Evolutionary conservation across 1,140 invertebrate species (phyloP).

Genomic region (Caerostris darwini): DNA sequence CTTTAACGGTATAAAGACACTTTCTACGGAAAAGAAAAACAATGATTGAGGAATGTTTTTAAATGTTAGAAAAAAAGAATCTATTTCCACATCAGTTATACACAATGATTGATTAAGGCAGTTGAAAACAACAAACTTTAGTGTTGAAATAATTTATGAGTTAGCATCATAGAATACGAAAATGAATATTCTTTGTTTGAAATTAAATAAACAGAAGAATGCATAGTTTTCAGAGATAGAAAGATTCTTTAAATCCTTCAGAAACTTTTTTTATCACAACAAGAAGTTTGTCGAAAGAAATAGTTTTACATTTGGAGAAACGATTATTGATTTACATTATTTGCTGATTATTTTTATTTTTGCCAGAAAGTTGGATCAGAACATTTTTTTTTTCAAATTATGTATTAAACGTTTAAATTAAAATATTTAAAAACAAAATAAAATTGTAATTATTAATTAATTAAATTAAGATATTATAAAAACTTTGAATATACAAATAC

Average conservation of each 20-base stretch:
- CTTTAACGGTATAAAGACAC: no score
- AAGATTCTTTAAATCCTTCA: background rate
- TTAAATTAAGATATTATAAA: no score
- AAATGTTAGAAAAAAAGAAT: background rate
- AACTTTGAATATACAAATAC: no score
- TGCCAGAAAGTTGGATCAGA: no score
- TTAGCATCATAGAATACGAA: background rate
- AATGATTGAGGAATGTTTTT: no score
- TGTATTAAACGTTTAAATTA: no score
- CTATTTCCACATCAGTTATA: background rate
- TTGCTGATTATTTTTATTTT: background rate
- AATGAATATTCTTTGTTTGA: background rate
- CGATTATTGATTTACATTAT: background rate
- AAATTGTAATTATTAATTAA: no score
- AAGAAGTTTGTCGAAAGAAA: background rate
- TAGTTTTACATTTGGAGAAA: background rate
- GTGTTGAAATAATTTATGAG: background rate
- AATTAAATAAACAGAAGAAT: background rate
- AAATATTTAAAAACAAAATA: no score
- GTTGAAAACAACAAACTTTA: background rate
- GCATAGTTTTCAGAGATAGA: background rate
- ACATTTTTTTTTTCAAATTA: no score
- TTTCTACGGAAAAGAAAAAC: no score
- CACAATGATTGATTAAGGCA: background rate
- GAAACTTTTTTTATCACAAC: background rate